A percentile compares a stretch with the other conserved stretches of the same genome.
Evolutionary conservation across 2,797 vertebrate genomes (phyloP).

Genomic region (Pseudomugil gertrudae): DNA sequence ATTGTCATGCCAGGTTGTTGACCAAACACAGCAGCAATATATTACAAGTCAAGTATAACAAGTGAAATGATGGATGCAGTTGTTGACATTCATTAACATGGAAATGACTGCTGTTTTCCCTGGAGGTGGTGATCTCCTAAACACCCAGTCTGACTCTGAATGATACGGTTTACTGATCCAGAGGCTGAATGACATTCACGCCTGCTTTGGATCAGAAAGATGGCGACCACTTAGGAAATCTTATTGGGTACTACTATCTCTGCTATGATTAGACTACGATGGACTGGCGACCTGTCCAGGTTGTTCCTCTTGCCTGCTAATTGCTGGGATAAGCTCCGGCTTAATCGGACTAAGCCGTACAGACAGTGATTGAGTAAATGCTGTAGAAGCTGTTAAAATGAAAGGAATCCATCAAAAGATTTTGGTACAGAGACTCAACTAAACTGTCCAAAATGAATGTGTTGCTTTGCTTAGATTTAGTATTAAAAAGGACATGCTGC

Average conservation of each 20-base stretch:
- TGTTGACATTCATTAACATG: not conserved
- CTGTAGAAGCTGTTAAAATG: not conserved
- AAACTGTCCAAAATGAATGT: not conserved
- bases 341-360: no score
- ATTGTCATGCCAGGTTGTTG: not conserved
- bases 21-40: not conserved
- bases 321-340: no score
- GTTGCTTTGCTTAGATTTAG: slow-evolving; percentile 6
- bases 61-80: no score
- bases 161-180: no score
- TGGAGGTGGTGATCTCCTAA: no score
- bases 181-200: no score
- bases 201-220: not conserved
- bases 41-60: not conserved
- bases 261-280: not conserved
- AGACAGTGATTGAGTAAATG: no score
- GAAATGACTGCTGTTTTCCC: no score
- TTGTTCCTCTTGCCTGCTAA: no score
- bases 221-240: not conserved
- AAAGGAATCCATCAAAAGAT: not conserved
- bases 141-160: no score
- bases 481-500: slow-evolving; percentile 31
- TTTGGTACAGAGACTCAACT: not conserved
- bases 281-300: no score
- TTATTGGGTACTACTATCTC: not conserved